Base-by-base conservation (phyloP, 2,113 vertebrate species). In the Caracal caracal region DNA sequence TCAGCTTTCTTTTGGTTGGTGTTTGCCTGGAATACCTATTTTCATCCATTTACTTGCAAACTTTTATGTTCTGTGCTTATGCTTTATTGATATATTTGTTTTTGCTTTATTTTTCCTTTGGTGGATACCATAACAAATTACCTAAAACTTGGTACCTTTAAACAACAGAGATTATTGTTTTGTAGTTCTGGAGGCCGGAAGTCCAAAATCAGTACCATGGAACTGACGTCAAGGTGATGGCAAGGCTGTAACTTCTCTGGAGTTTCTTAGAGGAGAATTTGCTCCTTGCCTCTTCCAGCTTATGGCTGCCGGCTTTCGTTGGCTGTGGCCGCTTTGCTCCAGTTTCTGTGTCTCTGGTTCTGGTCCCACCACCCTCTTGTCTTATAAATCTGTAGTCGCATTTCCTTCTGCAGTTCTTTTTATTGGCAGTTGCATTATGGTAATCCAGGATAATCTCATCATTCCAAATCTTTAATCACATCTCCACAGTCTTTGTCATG, bases 1-100 rank as follows among this genome's bases (percentile, higher is more conserved):
- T 51, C 19, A 61, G 2, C 37, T 71, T 61, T 83, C 33, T 59
- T 35, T 63, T 43, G 86, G 56, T 82, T 73, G 73, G 40, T 17
- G 37, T 22, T 81, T 88, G 33, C 24, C 35, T 88, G 33, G 28
- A 65, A 6, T 43, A 33, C n/a, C 10, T 53, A 10, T 75, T 71
- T 93, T 79, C 6, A 59, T 40, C 83, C 49, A 47, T 93, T 87
- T 47, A 47, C 63, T 93, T 83, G 24, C 28, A 63, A 2, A 88
- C 9, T 33, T 85, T 33, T 81, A 16, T 59, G 16, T 28, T 78
- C 28, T 94, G n/a, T 88, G 63, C 56, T 73, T 63, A 63, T 2
- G 66, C 56, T 56, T 91, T 81, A 33, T 63, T 40, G 19, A 43
- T 51, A 6, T 47, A 26, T 56, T 59, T 4, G 5, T 17, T 81